Evolutionary conservation across 2,888 invertebrate species (phyloP), one percentile per base, ranked within the genome.

Genomic region (Athrips mouffetella): DNA sequence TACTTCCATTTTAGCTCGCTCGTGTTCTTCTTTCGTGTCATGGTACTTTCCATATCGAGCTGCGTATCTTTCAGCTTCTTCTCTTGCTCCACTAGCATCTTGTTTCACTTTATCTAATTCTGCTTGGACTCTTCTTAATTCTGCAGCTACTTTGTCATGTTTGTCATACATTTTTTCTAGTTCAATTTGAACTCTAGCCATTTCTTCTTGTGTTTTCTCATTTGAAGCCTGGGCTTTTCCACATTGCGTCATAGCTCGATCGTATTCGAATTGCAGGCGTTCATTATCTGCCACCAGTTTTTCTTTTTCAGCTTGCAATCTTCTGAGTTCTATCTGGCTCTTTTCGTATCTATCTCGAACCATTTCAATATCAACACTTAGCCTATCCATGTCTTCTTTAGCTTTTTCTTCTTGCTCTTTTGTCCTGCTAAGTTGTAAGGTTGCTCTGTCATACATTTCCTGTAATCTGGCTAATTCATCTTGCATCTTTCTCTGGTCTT

Each of bases 331-430:
- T 50, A 94, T 93, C 76, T 96, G 96, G 10, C 94, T 90, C 77
- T 97, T 97, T 66, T 97, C 97, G 70, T 95, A 95, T 45, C 96
- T 91, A 63, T 97, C 97, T 40, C 96, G 91, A 54, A 95, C 92
- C 91, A 97, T 94, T 75, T 96, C 96, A 20, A 96, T 89, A 65
- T 97, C 97, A 46, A 95, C 92, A 59, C 91, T 86, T 59, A 94
- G 73, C 60, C 94, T 90, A 63, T 94, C 95, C 70, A 94, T 89
- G 60, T 94, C 95, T 70, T 95, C 94, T 66, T 96, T 96, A 21
- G 95, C 93, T 73, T 97, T 97, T 61, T 97, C 97, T 84, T 97
- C 97, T 63, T 93, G 91, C 78, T 97, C 97, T 77, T 96, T 96
- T 46, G 95, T 93, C 60, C 97, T 91, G 49, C 92, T 92, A 20